Evolutionary conservation across 2,888 invertebrate genomes (phyloP).

Genomic region (Choreutis nemorana): DNA sequence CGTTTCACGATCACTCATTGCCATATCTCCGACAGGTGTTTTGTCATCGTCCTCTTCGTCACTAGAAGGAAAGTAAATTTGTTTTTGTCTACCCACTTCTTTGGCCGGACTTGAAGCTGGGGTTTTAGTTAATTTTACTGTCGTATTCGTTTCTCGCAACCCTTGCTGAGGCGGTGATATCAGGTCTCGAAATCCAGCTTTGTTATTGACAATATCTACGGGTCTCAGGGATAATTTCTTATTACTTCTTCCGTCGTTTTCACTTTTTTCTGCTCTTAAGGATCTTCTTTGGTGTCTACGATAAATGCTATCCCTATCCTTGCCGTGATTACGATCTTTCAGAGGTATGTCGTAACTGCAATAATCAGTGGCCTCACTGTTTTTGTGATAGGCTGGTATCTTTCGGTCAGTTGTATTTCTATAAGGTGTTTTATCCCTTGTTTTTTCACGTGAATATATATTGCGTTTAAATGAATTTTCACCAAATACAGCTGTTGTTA

Average conservation of each 20-base stretch:
- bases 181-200: slow-evolving; percentile 54
- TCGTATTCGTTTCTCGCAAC: slow-evolving; percentile 35
- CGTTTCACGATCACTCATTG: slow-evolving; percentile 76
- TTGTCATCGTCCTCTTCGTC: slow-evolving; percentile 61
- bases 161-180: slow-evolving; percentile 53
- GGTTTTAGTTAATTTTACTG: slow-evolving; percentile 30
- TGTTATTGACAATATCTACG: slow-evolving; percentile 60
- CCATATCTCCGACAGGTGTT: slow-evolving; percentile 63
- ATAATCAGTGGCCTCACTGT: slow-evolving; percentile 33
- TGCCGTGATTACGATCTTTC: slow-evolving; percentile 38
- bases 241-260: slow-evolving; percentile 56
- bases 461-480: slow-evolving; percentile 66
- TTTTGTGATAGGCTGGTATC: slow-evolving; percentile 41
- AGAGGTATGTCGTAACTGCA: slow-evolving; percentile 45
- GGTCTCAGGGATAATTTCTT: slow-evolving; percentile 62
- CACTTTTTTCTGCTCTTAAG: slow-evolving; percentile 70
- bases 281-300: slow-evolving; percentile 63
- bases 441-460: slow-evolving; percentile 66
- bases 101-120: slow-evolving; percentile 44
- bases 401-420: slow-evolving; percentile 55
- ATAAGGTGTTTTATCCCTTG: slow-evolving; percentile 72
- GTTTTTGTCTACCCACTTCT: slow-evolving; percentile 46
- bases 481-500: slow-evolving; percentile 75
- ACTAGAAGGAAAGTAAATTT: slow-evolving; percentile 56
- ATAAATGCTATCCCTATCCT: slow-evolving; percentile 59